These are phyloP conservation scores for Yponomeuta plumbellus DNA, from an alignment of 2,888 invertebrate species.

Conservation along the genomic window DNA sequence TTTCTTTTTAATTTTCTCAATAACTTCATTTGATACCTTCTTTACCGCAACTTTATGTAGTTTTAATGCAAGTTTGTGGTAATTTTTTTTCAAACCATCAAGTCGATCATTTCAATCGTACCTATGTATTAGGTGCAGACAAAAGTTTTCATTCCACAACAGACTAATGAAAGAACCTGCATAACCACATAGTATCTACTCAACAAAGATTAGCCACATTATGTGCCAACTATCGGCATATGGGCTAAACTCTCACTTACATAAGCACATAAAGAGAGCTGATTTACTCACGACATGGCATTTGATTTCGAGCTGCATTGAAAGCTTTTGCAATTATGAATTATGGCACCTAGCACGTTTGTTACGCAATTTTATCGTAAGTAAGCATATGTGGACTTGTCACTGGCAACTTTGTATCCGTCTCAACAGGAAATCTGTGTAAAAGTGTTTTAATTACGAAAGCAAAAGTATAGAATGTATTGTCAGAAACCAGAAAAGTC, in stretches of 20 bases:
- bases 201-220: background rate
- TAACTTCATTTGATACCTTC: background rate
- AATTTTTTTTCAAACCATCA: no score
- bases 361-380: slow-evolving; percentile 25
- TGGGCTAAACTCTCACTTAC: background rate
- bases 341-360: slow-evolving; percentile 27
- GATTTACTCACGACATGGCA: slow-evolving; percentile 25
- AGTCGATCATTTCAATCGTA: no score
- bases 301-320: slow-evolving; percentile 24
- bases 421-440: no score
- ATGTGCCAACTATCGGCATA: background rate
- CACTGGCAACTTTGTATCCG: background rate
- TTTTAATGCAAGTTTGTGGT: no score
- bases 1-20: background rate
- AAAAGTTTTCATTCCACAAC: no score
- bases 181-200: no score
- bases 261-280: slow-evolving; percentile 4
- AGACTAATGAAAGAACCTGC: no score
- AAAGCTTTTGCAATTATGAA: slow-evolving; percentile 31
- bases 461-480: slow-evolving; percentile 2
- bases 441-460: background rate
- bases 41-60: no score
- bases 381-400: slow-evolving; percentile 6
- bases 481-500: no score
- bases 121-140: no score